phyloP scores from a whole-genome alignment of 2,888 invertebrate genomes.

The Chrysolina americana region DNA sequence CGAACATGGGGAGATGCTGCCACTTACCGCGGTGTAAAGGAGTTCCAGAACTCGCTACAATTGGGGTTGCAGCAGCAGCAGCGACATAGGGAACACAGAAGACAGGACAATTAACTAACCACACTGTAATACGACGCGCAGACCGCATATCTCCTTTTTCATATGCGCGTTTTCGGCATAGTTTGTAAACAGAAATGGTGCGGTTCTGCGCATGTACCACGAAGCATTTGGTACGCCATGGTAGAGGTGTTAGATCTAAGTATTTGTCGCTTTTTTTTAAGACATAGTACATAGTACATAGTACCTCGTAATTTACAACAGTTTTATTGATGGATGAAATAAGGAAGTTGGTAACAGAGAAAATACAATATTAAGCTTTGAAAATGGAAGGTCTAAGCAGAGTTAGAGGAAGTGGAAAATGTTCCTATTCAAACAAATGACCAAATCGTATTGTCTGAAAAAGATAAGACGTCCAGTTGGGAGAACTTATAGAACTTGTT shows the following conservation, averaged over 20 bases:
- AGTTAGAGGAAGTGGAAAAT: too few species aligned
- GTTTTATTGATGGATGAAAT: too few species aligned
- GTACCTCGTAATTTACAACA: too few species aligned
- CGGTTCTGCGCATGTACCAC: constrained; percentile 62
- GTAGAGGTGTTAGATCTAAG: constrained; percentile 29
- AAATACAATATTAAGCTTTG: too few species aligned
- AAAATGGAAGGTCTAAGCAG: too few species aligned
- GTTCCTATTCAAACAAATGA: too few species aligned
- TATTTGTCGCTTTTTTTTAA: too few species aligned
- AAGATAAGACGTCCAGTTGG: too few species aligned
- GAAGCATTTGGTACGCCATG: constrained; percentile 58
- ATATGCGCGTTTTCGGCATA: neutral
- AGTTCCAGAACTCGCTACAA: constrained; percentile 98
- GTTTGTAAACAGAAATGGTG: neutral
- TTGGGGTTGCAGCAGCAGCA: constrained; percentile 71
- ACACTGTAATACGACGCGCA: constrained; percentile 64
- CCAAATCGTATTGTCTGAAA: too few species aligned
- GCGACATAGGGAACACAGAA: constrained; percentile 82
- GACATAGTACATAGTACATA: too few species aligned
- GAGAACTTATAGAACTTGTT: too few species aligned
- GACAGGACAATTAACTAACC: constrained; percentile 71
- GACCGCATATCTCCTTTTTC: neutral
- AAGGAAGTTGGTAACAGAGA: too few species aligned
- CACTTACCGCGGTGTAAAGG: constrained; percentile 99
- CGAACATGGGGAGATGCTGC: constrained; percentile 72